Evolutionary conservation across 2,888 invertebrate genomes (phyloP), one percentile per base, ranked within the genome.

Genomic region (Girardia tigrina): DNA sequence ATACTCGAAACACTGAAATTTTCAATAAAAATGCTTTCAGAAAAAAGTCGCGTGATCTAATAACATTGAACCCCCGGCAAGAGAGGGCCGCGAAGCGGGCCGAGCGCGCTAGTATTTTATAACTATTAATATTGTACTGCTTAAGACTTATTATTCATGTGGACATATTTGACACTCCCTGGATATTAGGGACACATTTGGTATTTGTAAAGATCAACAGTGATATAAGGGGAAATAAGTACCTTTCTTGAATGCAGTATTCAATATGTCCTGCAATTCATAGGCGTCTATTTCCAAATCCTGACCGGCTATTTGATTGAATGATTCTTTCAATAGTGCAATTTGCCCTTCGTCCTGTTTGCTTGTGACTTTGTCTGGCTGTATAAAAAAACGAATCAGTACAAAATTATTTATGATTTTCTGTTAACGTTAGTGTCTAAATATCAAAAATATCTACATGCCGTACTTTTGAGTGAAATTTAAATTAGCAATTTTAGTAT

Each of bases 211-310:
- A 56, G 6, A 56, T 8, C 23, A 56, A 12, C 23, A 20, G n/a
- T 56, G n/a, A 8, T 20, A 6, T 23, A 56, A 56, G 6, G 8
- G 8, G 4, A 56, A 56, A 56, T 20, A 72, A 26, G 1, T 29
- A 76, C 76, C 76, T 69, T 70, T 70, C 29, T 42, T 77, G 77
- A 79, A 84, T 29, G 83, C 91, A 83, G 90, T 89, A 86, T 94
- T 92, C 79, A 95, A 87, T 78, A 95, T 91, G 82, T 91, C 90
- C 84, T 92, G 91, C 28, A 95, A 87, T 82, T 94, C 94, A 84
- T 89, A 89, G 89, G 93, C 93, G 85, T 94, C 93, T 0, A 95
- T 90, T 84, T 95, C 93, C 81, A 91, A 88, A 81, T 94, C 94
- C 26, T 88, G 88, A 0, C 94, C 94, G 29, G 94, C 91, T 75